Evolutionary conservation across 1,140 invertebrate genomes (phyloP).

Genomic region (Drosophila pandora): DNA sequence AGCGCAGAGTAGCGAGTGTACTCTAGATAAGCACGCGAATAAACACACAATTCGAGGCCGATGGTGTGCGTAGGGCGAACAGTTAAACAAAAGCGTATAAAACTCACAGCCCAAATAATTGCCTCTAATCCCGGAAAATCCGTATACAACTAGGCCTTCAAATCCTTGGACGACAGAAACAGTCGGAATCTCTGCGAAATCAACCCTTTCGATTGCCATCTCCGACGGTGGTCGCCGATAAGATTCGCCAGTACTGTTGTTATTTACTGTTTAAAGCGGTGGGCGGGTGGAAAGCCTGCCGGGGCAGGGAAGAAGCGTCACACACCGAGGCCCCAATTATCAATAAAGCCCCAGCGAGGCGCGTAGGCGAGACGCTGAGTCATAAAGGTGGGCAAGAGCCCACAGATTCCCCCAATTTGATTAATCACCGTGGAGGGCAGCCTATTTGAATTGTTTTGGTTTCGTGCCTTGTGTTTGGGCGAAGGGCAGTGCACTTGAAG

Average conservation of each 20-base stretch:
- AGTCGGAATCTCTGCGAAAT: too few relatives aligned
- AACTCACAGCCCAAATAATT: conserved; percentile 7
- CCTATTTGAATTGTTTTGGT: conserved; percentile 32
- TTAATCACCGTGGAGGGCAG: conserved; percentile 61
- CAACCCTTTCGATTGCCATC: conserved; percentile 15
- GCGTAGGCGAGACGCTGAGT: conserved; percentile 48
- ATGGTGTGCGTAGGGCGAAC: conserved; percentile 10
- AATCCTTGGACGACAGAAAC: too few relatives aligned
- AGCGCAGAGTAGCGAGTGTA: conserved; percentile 45
- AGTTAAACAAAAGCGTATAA: conserved; percentile 17
- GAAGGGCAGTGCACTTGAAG: conserved; percentile 2
- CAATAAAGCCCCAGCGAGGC: conserved; percentile 28
- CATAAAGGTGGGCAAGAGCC: conserved; percentile 44
- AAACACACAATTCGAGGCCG: conserved; percentile 20
- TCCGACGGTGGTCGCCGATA: conserved; percentile 18
- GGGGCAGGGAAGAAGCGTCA: conserved; percentile 4
- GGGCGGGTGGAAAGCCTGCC: background rate
- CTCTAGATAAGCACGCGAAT: conserved; percentile 48
- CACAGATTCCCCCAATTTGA: conserved; percentile 45
- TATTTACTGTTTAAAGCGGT: conserved; percentile 32
- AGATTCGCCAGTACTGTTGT: conserved; percentile 30
- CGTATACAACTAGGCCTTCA: too few relatives aligned
- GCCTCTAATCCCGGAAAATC: conserved; percentile 9
- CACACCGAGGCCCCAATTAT: conserved; percentile 29
- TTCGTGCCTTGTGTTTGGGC: conserved; percentile 9